Evolutionary conservation across 2,888 invertebrate species (phyloP), one percentile per base, ranked within the genome.

Genomic region (Ichneumon xanthorius): DNA sequence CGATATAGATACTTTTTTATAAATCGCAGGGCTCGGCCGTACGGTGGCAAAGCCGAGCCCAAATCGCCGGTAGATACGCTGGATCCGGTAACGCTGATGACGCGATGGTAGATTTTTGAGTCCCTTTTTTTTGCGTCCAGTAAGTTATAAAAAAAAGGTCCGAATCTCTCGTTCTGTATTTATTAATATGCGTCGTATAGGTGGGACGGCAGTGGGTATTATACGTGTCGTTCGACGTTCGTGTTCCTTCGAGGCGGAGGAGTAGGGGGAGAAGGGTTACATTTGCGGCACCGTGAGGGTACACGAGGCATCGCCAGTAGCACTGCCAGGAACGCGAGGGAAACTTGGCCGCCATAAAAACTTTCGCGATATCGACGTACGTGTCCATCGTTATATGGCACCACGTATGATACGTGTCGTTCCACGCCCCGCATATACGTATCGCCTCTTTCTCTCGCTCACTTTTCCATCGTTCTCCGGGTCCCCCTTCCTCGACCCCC

Each of bases 371-470:
- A 91, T 91, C 91, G 91, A 91, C 91, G 90, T 91, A 90, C 90
- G 90, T 90, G 91, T 90, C 88, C 87, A 87, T 88, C 88, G 87
- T 89, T 89, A 89, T 89, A 90, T 88, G 90, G 89, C 89, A 89
- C 90, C 90, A 90, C 89, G 90, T 90, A 90, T 89, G 91, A 91
- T 90, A 91, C 90, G 91, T 90, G 90, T 92, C 90, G 92, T 90
- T 90, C 89, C 90, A 90, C 91, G 90, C 88, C 90, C 91, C 88
- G 77, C 63, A 26, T 58, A 72, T 58, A 72, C 73, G 76, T 75
- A 67, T 76, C 30, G 45, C 55, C 63, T 80, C 71, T 58, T 19
- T 78, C 70, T 22, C 89, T 88, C 87, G 86, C 86, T 89, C 89
- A 85, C 88, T 87, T 87, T 87, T 65, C 82, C 82, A 33, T 70